Conservation (phyloP, 2,797 vertebrate species). For the Channa striata region DNA sequence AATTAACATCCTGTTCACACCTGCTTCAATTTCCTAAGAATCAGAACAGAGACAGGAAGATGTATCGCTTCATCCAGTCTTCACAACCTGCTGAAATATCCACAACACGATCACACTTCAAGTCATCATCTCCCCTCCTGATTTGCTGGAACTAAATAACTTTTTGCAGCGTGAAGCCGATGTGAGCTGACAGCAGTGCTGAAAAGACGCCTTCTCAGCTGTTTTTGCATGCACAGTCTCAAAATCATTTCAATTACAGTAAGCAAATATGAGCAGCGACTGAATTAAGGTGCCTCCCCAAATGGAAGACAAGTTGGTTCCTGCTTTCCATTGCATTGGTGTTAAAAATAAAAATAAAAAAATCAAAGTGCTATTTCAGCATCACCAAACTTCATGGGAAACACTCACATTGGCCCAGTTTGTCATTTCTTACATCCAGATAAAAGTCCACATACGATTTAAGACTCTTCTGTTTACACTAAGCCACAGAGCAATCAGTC, state of each 20-base stretch:
- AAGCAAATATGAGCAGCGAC: background rate
- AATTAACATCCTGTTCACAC: conserved; percentile 42
- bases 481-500: background rate
- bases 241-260: background rate
- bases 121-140: background rate
- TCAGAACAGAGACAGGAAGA: conserved; percentile 18
- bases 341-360: background rate
- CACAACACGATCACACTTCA: conserved; percentile 11
- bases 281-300: background rate
- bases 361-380: background rate
- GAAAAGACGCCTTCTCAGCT: background rate
- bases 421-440: background rate
- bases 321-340: background rate
- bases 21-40: conserved; percentile 36
- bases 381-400: background rate
- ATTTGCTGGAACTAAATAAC: background rate
- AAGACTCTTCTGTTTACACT: background rate
- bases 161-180: background rate
- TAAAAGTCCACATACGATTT: background rate
- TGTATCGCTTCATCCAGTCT: conserved; percentile 1
- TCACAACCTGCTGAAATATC: background rate
- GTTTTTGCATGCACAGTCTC: background rate
- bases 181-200: background rate
- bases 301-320: background rate
- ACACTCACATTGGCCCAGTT: background rate